Base-by-base conservation (phyloP, 2,888 invertebrate genomes). In the Strigamia crassipes region DNA sequence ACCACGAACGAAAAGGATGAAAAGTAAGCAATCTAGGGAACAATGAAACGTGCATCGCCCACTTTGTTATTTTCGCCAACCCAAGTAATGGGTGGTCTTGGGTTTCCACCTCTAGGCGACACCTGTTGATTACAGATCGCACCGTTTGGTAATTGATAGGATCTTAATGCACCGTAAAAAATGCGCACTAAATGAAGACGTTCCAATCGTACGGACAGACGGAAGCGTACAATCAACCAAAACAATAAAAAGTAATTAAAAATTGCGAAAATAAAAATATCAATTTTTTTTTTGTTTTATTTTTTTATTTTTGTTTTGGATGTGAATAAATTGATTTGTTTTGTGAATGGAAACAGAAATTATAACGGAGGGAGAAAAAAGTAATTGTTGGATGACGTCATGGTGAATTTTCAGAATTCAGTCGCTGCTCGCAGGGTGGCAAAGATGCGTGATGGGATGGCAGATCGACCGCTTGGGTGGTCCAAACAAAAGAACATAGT, bases 401-500 rank as follows among this genome's bases (percentile, higher is more conserved):
- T 10, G 2, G 18, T 61, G 61, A 61, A 61, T 61, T 46, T 46
- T 10, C 15, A n/a, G 15, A 15, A 13, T 13, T 18, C 23, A 27
- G 5, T 15, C 31, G 9, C 18, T 61, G 61, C 21, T 27, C 27
- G 8, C 9, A 15, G 66, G 66, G 66, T 66, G 66, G 66, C 15
- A 66, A 61, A 66, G 66, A 66, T 66, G 66, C 66, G 10, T 66
- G 66, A 66, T 15, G 66, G 66, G 66, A 66, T 66, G 66, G 66
- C 27, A 66, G 31, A 66, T 66, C 66, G 66, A 31, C 66, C 27
- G 10, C 66, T 66, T 66, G 66, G 66, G 66, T 66, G 66, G 66
- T 66, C 66, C 66, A 66, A 66, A 66, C 66, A 66, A 66, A 66
- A 66, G 66, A 66, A 66, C 66, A 66, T 31, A 66, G 66, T 31